Base-by-base conservation (phyloP, 2,113 vertebrate genomes). In the Etheostoma cragini region DNA sequence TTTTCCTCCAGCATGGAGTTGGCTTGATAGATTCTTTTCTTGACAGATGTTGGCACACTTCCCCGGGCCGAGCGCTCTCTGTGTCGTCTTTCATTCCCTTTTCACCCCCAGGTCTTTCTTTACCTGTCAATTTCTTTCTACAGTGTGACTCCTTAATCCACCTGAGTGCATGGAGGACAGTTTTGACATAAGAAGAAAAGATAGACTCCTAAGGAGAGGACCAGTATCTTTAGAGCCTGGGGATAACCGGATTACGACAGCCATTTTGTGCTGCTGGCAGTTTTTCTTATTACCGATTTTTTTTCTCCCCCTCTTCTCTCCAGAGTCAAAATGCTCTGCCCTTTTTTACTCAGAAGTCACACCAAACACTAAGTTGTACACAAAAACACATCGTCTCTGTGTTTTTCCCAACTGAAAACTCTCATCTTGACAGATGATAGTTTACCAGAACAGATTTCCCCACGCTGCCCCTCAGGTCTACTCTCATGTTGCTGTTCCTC, bases 151-250 rank as follows among this genome's bases (percentile, higher is more conserved):
- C 88, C 72, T 82, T 93, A 94, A 93, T 93, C 93, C 93, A 89
- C 92, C 89, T 90, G 93, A 94, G 91, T 94, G 93, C 93, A 93
- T 81, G 85, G 92, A 94, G 86, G 93, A 94, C 92, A 94, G 83
- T 94, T 94, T 93, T 92, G 92, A 93, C 93, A 92, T 91, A 93
- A 93, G 92, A 93, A 93, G 91, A 88, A 89, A 89, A 93, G 90
- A 92, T 89, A 87, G 90, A 92, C 82, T 92, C 91, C 92, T 65
- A 72, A 90, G 80, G 91, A 92, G 89, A 87, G 88, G 78, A 88
- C 80, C 91, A 85, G 90, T 93, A 93, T 93, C 92, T 92, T 85
- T 69, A 80, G 82, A 92, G 88, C 92, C 80, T 2, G 83, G 82
- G 91, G 91, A 93, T 94, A 93, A 94, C 91, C 89, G 92, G 92